phyloP scores from a whole-genome alignment of 2,113 vertebrate genomes.

The Bettongia penicillata region DNA sequence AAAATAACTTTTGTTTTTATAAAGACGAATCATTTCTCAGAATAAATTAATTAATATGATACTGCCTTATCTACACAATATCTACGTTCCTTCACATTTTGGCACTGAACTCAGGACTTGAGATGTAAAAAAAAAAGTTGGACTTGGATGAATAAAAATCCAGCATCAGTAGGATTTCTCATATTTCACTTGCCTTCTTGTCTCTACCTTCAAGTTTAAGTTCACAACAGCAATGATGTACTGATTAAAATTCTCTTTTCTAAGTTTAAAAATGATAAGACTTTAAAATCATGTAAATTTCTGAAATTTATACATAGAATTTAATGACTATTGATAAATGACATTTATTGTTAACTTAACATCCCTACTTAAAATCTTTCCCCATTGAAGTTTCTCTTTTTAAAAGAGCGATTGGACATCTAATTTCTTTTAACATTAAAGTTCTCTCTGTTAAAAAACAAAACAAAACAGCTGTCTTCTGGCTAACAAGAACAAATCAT shows the following conservation, averaged over 20 bases:
- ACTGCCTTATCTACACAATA: background rate
- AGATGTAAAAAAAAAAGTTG: constrained; percentile 56
- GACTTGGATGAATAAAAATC: constrained; percentile 49
- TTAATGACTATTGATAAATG: background rate
- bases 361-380: constrained; percentile 9
- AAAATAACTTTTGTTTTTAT: constrained; percentile 63
- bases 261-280: constrained; percentile 29
- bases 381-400: constrained; percentile 23
- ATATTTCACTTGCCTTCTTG: constrained; percentile 18
- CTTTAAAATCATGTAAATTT: background rate
- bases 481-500: background rate
- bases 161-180: background rate
- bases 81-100: constrained; percentile 24
- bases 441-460: background rate
- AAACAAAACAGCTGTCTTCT: too few relatives aligned
- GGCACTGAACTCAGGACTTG: constrained; percentile 27
- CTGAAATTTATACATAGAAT: background rate
- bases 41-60: background rate
- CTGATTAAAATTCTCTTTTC: constrained; percentile 31
- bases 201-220: background rate
- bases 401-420: background rate
- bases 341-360: background rate
- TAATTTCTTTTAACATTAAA: constrained; percentile 53
- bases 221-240: background rate
- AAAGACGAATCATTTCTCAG: background rate